Conservation (phyloP, 2,888 invertebrate genomes). For the Coleophora deauratella region DNA sequence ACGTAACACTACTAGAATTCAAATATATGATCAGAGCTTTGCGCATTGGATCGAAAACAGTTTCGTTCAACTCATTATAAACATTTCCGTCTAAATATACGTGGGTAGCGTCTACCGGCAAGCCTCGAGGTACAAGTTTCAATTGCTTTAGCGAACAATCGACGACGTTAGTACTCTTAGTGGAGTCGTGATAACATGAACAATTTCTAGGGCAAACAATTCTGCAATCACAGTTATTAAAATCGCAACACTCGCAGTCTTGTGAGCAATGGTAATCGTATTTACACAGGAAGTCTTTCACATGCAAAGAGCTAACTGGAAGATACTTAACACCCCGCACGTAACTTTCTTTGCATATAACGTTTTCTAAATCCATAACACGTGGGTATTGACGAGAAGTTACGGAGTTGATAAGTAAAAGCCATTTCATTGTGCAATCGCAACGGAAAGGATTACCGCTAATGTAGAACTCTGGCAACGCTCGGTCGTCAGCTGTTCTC, state of each 20-base stretch:
- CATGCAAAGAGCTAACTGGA: constrained; percentile 82
- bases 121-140: constrained; percentile 82
- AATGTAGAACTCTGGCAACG: constrained; percentile 90
- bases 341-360: constrained; percentile 89
- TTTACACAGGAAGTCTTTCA: constrained; percentile 91
- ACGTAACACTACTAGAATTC: constrained; percentile 86
- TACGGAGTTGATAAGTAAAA: constrained; percentile 89
- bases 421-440: constrained; percentile 97
- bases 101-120: constrained; percentile 94
- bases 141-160: constrained; percentile 89
- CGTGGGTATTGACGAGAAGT: constrained; percentile 87
- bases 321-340: constrained; percentile 86
- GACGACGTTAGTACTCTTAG: constrained; percentile 92
- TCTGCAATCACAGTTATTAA: constrained; percentile 95
- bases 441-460: constrained; percentile 95
- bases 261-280: constrained; percentile 94
- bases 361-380: constrained; percentile 90
- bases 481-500: constrained; percentile 78
- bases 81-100: constrained; percentile 94
- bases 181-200: constrained; percentile 94
- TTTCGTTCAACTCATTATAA: constrained; percentile 80
- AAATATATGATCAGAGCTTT: constrained; percentile 82
- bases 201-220: constrained; percentile 95
- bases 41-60: constrained; percentile 55
- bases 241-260: constrained; percentile 95